Evolutionary conservation across 2,888 invertebrate species (phyloP).

Genomic region (Agapostemon virescens): DNA sequence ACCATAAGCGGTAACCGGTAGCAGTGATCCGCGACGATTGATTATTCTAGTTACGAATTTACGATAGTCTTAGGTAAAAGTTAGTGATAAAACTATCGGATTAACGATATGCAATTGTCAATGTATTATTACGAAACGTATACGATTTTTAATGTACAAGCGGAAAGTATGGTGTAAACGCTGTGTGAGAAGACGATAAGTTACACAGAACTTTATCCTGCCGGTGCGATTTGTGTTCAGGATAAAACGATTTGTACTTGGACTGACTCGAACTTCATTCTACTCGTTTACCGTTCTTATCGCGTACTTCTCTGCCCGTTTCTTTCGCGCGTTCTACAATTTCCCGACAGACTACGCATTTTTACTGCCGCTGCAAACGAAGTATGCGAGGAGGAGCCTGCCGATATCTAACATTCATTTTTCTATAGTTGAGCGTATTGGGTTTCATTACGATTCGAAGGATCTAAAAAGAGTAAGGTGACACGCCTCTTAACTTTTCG

Average conservation of each 20-base stretch:
- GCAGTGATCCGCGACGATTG: conserved; percentile 58
- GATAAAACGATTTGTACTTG: conserved; percentile 51
- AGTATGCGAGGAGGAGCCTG: neutral
- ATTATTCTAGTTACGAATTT: conserved; percentile 80
- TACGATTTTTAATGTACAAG: conserved; percentile 81
- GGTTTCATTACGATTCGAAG: neutral
- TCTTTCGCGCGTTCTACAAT: neutral
- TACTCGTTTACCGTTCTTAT: neutral
- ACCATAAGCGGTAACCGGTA: conserved; percentile 45
- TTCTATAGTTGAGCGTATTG: neutral
- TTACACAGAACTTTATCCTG: conserved; percentile 53
- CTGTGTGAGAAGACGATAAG: conserved; percentile 52
- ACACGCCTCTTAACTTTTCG: neutral
- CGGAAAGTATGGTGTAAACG: conserved; percentile 63
- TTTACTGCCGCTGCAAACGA: neutral
- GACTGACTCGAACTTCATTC: conserved; percentile 23
- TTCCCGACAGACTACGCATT: neutral
- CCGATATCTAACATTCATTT: neutral
- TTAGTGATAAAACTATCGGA: conserved; percentile 67
- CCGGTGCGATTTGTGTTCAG: conserved; percentile 55
- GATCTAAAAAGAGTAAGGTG: neutral
- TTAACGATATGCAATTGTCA: conserved; percentile 76
- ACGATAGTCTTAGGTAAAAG: conserved; percentile 75
- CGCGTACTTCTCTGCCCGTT: conserved; percentile 1
- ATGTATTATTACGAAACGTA: conserved; percentile 79